A percentile compares a stretch with the other conserved stretches of the same genome.
These are phyloP conservation scores for Euglossa dilemma DNA, from an alignment of 1,140 invertebrate genomes.

Conservation along the genomic window DNA sequence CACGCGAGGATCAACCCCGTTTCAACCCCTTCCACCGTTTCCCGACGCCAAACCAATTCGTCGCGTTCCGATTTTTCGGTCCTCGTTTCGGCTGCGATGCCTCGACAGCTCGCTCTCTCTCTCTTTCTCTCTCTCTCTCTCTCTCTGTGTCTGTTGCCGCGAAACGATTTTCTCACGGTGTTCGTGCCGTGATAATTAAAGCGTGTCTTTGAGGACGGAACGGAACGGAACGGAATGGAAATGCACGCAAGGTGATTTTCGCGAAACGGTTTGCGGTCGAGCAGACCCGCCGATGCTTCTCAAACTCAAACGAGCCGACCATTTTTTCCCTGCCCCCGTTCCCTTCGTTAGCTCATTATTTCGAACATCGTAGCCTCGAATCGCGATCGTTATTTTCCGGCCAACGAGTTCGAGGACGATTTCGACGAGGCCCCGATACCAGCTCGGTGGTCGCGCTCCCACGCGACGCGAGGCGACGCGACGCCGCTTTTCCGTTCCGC, in stretches of 20 bases:
- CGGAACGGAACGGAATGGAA: constrained; percentile 57
- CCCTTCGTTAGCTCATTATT: constrained; percentile 2
- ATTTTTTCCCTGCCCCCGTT: background rate
- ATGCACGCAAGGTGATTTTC: constrained; percentile 57
- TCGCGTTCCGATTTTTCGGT: background rate
- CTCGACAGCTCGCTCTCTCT: background rate
- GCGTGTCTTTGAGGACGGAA: constrained; percentile 60
- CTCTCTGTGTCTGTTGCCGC: background rate
- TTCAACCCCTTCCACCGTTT: too few relatives aligned
- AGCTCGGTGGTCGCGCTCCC: constrained; percentile 1
- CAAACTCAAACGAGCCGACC: constrained; percentile 26
- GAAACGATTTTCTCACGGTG: constrained; percentile 56
- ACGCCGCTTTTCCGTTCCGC: background rate
- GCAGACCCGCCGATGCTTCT: constrained; percentile 16
- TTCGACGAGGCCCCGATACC: background rate
- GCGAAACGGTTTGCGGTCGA: constrained; percentile 59
- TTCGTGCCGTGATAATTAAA: constrained; percentile 59
- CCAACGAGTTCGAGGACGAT: constrained; percentile 14
- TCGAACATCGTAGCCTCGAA: constrained; percentile 10
- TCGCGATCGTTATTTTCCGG: constrained; percentile 19
- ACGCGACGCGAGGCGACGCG: background rate
- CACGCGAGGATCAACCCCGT: too few relatives aligned
- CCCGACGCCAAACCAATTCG: background rate
- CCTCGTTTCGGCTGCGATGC: background rate
- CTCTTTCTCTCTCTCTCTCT: too few relatives aligned